These are phyloP conservation scores for Zaprionus inermis DNA, from an alignment of 1,140 invertebrate species.

Conservation along the genomic window DNA sequence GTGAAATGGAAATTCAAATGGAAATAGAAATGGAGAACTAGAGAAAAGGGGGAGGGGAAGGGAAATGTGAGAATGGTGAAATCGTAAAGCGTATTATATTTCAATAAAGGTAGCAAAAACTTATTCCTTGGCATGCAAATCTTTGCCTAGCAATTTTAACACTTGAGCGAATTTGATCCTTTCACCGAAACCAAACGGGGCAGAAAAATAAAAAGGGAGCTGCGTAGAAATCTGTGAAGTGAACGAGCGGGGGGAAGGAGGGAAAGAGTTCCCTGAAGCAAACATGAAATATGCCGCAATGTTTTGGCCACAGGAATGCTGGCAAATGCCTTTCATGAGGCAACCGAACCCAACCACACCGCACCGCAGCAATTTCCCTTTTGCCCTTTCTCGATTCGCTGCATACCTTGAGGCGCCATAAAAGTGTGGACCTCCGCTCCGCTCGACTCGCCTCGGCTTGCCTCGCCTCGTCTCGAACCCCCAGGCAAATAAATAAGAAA, in stretches of 20 bases:
- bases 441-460: not conserved
- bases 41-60: constrained; percentile 36
- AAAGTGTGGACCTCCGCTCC: constrained; percentile 27
- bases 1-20: constrained; percentile 36
- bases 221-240: not conserved
- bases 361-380: constrained; percentile 42
- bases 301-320: constrained; percentile 71
- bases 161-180: constrained; percentile 71
- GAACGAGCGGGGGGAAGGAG: not conserved
- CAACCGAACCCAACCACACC: not conserved
- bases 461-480: not conserved
- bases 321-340: constrained; percentile 45
- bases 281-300: constrained; percentile 77
- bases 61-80: constrained; percentile 18
- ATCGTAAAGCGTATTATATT: constrained; percentile 67
- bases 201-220: not conserved
- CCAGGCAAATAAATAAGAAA: constrained; percentile 77
- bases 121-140: constrained; percentile 68
- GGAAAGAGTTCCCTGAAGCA: constrained; percentile 49
- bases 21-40: constrained; percentile 21
- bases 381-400: constrained; percentile 32
- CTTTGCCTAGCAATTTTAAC: constrained; percentile 72
- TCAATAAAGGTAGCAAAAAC: constrained; percentile 71
- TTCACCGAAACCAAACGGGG: constrained; percentile 21
- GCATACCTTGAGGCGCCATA: constrained; percentile 66